Evolutionary conservation across 1,140 invertebrate genomes (phyloP).

Genomic region (Pectinophora gossypiella): DNA sequence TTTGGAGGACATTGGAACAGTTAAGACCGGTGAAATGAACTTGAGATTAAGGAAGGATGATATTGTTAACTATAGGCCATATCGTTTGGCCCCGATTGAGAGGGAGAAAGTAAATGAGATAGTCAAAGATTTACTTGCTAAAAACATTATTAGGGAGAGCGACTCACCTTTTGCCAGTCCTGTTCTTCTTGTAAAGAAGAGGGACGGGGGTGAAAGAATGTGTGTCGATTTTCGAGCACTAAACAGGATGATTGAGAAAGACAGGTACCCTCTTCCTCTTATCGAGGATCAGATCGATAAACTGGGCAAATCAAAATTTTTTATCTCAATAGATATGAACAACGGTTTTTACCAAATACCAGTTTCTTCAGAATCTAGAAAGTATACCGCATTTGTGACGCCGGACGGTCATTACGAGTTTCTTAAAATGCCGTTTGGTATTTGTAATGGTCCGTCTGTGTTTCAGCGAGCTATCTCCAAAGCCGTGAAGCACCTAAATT

Average conservation of each 20-base stretch:
- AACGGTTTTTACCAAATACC: conserved; percentile 9
- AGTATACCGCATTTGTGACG: no score
- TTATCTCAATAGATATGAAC: conserved; percentile 9
- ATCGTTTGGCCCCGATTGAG: conserved; percentile 10
- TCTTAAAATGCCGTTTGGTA: no score
- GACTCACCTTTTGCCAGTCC: conserved; percentile 24
- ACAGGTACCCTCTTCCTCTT: conserved; percentile 9
- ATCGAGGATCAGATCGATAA: no score
- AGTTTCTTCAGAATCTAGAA: no score
- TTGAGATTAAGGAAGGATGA: not conserved
- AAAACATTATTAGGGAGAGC: conserved; percentile 41
- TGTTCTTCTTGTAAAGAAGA: conserved; percentile 20
- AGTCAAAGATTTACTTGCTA: conserved; percentile 32
- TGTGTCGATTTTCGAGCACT: conserved; percentile 10
- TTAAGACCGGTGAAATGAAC: conserved; percentile 6
- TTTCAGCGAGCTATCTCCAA: no score
- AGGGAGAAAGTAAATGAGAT: conserved; percentile 23
- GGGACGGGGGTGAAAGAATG: conserved; percentile 14
- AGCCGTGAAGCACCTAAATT: no score
- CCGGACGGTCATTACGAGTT: no score
- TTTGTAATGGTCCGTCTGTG: no score
- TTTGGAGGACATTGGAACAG: not conserved
- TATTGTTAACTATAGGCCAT: conserved; percentile 1
- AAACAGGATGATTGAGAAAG: conserved; percentile 4
- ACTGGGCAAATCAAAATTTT: conserved; percentile 6